Conservation (phyloP, 2,113 vertebrate genomes). For the Leptocoma aspasia region DNA sequence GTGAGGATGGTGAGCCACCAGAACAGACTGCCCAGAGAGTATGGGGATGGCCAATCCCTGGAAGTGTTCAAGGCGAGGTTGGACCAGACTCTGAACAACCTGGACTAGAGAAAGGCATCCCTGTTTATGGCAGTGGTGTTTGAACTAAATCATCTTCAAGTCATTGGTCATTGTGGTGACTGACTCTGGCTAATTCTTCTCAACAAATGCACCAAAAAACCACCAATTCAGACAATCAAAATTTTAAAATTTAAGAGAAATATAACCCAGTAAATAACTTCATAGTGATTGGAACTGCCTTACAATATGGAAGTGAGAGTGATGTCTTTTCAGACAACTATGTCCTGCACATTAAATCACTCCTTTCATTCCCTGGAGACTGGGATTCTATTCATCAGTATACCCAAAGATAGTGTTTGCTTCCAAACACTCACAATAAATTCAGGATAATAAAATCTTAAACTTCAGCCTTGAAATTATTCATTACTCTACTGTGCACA, state of each 20-base stretch:
- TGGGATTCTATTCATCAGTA: background rate
- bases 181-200: background rate
- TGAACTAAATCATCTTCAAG: background rate
- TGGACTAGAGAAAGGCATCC: background rate
- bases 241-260: background rate
- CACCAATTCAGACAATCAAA: background rate
- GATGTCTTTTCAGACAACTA: background rate
- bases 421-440: background rate
- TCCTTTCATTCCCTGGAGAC: background rate
- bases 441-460: background rate
- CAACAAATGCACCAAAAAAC: background rate
- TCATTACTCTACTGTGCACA: background rate
- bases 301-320: background rate
- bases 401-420: background rate
- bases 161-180: background rate
- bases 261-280: background rate
- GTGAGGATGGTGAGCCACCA: background rate
- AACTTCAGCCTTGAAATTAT: background rate
- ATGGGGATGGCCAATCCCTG: background rate
- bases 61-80: background rate
- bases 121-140: accelerated
- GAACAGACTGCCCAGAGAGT: background rate
- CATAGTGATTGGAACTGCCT: background rate
- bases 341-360: background rate
- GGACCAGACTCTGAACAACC: background rate